These are phyloP conservation scores for Phoebastria nigripes DNA, from an alignment of 2,797 vertebrate species.

Conservation along the genomic window DNA sequence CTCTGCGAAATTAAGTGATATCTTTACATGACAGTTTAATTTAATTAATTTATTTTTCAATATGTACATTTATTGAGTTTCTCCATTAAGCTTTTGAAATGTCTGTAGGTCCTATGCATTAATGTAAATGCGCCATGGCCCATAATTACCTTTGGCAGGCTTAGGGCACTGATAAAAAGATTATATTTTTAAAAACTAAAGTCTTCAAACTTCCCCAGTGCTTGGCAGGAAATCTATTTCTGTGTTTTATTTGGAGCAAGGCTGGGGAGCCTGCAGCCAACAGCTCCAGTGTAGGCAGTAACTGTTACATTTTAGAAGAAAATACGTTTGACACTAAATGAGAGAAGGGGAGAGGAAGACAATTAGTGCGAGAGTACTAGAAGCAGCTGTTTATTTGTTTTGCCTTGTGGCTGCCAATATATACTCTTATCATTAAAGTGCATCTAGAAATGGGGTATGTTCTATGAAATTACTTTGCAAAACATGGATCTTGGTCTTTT, in stretches of 20 bases:
- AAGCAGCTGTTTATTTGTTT: slow-evolving; percentile 60
- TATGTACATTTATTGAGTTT: slow-evolving; percentile 5
- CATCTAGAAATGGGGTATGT: slow-evolving; percentile 50
- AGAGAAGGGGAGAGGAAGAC: slow-evolving; percentile 32
- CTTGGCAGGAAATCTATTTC: slow-evolving; percentile 61
- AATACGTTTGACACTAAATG: slow-evolving; percentile 46
- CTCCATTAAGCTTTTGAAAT: slow-evolving; percentile 44
- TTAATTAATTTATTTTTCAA: slow-evolving; percentile 52
- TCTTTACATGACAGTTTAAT: slow-evolving; percentile 64
- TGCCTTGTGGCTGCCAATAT: slow-evolving; percentile 46
- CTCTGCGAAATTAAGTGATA: slow-evolving; percentile 57
- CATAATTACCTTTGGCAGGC: slow-evolving; percentile 61
- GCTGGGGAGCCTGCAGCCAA: slow-evolving; percentile 48
- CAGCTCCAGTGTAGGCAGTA: slow-evolving; percentile 39
- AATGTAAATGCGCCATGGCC: slow-evolving; percentile 17
- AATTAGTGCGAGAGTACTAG: slow-evolving; percentile 48
- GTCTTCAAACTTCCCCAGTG: slow-evolving; percentile 39
- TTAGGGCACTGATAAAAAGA: slow-evolving; percentile 63
- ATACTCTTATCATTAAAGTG: slow-evolving; percentile 39
- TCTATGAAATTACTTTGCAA: slow-evolving; percentile 36
- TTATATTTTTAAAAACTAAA: slow-evolving; percentile 59
- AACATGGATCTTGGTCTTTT: slow-evolving; percentile 22
- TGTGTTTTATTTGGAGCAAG: slow-evolving; percentile 68
- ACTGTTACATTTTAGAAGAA: slow-evolving; percentile 49
- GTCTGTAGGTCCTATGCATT: slow-evolving; percentile 40